Evolutionary conservation across 2,797 vertebrate species (phyloP).

Genomic region (Pseudomugil tenellus): DNA sequence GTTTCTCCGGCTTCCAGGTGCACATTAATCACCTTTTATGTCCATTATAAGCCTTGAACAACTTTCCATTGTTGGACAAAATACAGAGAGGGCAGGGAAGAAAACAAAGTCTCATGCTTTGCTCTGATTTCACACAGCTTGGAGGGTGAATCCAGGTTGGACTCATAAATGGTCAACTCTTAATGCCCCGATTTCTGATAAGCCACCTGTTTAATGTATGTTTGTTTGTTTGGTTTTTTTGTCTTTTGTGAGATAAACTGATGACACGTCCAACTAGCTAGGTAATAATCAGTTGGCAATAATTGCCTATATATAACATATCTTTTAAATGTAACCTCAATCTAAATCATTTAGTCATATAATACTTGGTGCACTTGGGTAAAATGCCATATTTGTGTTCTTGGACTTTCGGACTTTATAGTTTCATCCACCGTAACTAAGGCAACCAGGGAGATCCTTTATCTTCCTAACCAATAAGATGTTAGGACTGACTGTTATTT

Average conservation of each 20-base stretch:
- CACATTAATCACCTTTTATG: slow-evolving; percentile 44
- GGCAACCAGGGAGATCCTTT: neutral
- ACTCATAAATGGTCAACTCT: slow-evolving; percentile 27
- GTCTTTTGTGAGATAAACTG: neutral
- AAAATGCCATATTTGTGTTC: neutral
- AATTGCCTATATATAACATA: neutral
- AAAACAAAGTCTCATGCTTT: slow-evolving; percentile 46
- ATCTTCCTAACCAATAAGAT: neutral
- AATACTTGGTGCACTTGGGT: neutral
- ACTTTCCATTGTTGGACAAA: slow-evolving; percentile 48
- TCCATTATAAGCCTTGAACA: slow-evolving; percentile 24
- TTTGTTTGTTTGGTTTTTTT: neutral
- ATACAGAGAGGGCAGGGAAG: slow-evolving; percentile 24
- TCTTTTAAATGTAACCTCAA: neutral
- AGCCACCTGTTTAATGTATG: neutral
- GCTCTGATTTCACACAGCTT: slow-evolving; percentile 56
- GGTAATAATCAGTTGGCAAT: neutral
- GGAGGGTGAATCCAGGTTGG: slow-evolving; percentile 38
- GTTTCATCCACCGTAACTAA: neutral
- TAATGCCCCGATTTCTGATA: slow-evolving; percentile 27
- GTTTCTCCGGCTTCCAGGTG: slow-evolving; percentile 41
- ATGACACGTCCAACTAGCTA: neutral
- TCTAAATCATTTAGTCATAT: neutral
- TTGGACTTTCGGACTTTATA: no score
- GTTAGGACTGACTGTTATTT: neutral